A percentile compares a stretch with the other conserved stretches of the same genome.
Evolutionary conservation across 2,797 vertebrate genomes (phyloP).

Genomic region (Anabacerthia variegaticeps): DNA sequence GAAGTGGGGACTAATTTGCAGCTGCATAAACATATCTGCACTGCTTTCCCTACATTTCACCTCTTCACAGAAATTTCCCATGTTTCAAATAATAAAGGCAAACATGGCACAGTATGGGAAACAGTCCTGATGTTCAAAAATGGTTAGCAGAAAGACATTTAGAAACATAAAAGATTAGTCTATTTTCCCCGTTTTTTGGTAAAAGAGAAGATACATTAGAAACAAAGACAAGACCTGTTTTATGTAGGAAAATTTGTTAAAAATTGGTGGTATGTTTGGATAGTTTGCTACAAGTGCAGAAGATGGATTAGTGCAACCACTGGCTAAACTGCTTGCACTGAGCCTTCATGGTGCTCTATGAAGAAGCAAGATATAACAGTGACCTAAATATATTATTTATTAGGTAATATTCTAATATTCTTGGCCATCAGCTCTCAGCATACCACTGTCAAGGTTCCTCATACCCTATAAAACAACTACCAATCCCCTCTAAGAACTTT

Average conservation of each 20-base stretch:
- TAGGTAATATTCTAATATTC: not conserved
- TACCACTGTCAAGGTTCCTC: not conserved
- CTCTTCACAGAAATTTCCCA: not conserved
- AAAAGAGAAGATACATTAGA: not conserved
- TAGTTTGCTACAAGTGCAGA: not conserved
- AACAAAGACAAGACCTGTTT: not conserved
- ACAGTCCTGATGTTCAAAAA: not conserved
- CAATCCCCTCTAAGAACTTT: not conserved
- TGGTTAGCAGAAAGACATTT: not conserved
- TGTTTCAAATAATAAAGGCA: not conserved
- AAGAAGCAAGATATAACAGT: not conserved
- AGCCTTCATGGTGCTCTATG: not conserved
- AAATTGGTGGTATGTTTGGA: not conserved
- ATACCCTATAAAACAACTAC: not conserved
- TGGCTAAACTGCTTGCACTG: not conserved
- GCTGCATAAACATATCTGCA: not conserved
- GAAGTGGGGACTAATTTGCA: not conserved
- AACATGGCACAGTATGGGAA: not conserved
- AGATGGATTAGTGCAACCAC: not conserved
- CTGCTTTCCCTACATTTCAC: not conserved
- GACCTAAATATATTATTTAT: not conserved
- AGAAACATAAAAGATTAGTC: not conserved
- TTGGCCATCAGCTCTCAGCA: not conserved
- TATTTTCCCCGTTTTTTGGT: not conserved
- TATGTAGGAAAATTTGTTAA: not conserved